Base-by-base conservation (phyloP, 2,797 vertebrate genomes). In the Tenualosa thibaudeaui region DNA sequence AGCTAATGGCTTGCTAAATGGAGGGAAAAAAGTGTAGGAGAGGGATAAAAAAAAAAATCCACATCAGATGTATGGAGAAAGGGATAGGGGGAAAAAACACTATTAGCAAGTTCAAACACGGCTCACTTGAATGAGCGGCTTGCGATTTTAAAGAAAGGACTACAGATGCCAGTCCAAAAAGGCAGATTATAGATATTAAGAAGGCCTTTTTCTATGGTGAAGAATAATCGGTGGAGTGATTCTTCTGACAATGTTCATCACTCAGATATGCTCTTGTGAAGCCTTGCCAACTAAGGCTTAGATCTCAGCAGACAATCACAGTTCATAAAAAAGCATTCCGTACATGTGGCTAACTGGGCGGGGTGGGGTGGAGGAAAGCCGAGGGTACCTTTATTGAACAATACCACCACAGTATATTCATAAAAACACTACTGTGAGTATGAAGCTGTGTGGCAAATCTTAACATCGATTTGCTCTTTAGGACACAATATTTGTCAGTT, bases 81-180 rank as follows among this genome's bases (percentile, higher is more conserved):
- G 51, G 71, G 68, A 78, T 50, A 58, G 83, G 31, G 46, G 65
- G 31, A 62, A 82, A 81, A 81, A 87, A 81, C 84, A 84, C 86
- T 81, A 88, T 84, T 88, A 88, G 85, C 88, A 84, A 88, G 88
- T 90, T 89, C 82, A 88, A 89, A 88, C 89, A 88, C 81, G 81
- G 81, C 75, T 24, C 62, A 83, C 84, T 85, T 88, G 81, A 87
- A 86, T 81, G 81, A 85, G 84, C 78, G 85, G 85, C 88, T 85
- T 84, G 75, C 84, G 62, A 84, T 86, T 82, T 87, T 84, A 85
- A 86, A 86, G 85, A 81, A 84, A 84, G 78, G 26, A 81, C 85
- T 90, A 81, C 84, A 88, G 88, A 87, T 86, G 86, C 81, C 54
- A 71, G 86, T 84, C 86, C 84, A 85, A 87, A 87, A 84, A 86